A percentile compares a stretch with the other conserved stretches of the same genome.
Evolutionary conservation across 1,140 invertebrate species (phyloP).

Genomic region (Drosophila saltans): DNA sequence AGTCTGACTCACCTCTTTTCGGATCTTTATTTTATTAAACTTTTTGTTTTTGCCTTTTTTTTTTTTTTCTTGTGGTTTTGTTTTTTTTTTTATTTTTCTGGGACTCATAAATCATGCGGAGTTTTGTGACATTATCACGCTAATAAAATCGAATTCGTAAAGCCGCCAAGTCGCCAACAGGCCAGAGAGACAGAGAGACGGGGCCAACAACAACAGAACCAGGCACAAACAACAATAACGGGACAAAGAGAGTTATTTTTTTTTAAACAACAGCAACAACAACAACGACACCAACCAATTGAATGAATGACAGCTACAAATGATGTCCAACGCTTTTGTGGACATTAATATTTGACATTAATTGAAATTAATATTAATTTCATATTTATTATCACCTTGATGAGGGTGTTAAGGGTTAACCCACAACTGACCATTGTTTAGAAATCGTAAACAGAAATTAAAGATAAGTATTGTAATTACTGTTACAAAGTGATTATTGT

Average conservation of each 20-base stretch:
- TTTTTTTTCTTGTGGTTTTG: neutral
- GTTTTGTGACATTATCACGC: slow-evolving; percentile 81
- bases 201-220: slow-evolving; percentile 31
- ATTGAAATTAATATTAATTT: slow-evolving; percentile 83
- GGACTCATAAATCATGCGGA: slow-evolving; percentile 78
- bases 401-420: slow-evolving; percentile 6
- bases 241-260: slow-evolving; percentile 24
- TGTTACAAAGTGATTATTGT: too few species aligned
- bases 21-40: neutral
- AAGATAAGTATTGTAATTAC: too few species aligned
- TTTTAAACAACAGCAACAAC: slow-evolving; percentile 13
- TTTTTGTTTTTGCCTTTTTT: neutral
- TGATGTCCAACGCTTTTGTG: slow-evolving; percentile 79
- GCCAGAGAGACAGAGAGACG: slow-evolving; percentile 17
- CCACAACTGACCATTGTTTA: neutral
- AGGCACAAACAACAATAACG: slow-evolving; percentile 25
- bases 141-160: slow-evolving; percentile 80
- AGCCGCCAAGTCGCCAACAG: slow-evolving; percentile 58
- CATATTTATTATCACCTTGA: slow-evolving; percentile 69
- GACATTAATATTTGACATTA: slow-evolving; percentile 83
- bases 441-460: too few species aligned
- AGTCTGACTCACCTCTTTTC: slow-evolving; percentile 38
- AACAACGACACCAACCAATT: slow-evolving; percentile 28
- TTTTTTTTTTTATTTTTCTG: slow-evolving; percentile 32
- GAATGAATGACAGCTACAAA: slow-evolving; percentile 77